Evolutionary conservation across 2,797 vertebrate genomes (phyloP), one percentile per base, ranked within the genome.

Genomic region (Todus mexicanus): DNA sequence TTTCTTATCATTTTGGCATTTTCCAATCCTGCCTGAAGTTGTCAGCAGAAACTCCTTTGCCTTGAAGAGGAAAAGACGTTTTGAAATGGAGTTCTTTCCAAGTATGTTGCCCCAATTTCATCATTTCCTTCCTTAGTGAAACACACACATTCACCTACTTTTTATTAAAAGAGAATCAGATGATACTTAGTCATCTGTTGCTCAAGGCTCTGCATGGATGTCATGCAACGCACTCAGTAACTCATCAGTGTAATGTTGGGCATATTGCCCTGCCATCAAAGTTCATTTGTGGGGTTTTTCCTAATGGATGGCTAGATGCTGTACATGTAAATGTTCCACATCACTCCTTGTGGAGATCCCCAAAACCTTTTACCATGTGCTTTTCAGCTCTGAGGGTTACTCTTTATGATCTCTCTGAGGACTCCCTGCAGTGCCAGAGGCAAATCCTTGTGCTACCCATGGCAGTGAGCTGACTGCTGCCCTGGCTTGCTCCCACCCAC

Each of bases 151-250:
- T 95, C 94, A 92, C 56, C 92, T 85, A 86, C 43, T 83, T 94
- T 90, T 95, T 65, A 92, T 42, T 81, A 33, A 83, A 45, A 83
- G 74, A 92, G 11, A 65, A 65, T 91, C 96, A 95, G 91, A 92
- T 96, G 97, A 96, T 59, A 92, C 37, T 95, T 89, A 91, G 92
- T 97, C 95, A 97, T 57, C 27, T 7, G 0, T 94, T 80, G 78
- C 89, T 92, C 87, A 91, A 89, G 69, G 65, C 13, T 65, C 61
- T 83, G 54, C 57, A 50, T 15, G 20, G 59, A 80, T 75, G 26
- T 85, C 81, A 26, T 21, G 42, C 61, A 78, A 18, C 7, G 23
- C 29, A 37, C 57, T 65, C 12, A 4, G 35, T 8, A 92, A 77
- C 38, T 75, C 78, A n/a, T 7, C 45, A 38, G 21, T 31, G 10